Evolutionary conservation across 1,140 invertebrate species (phyloP), one percentile per base, ranked within the genome.

Genomic region (Idris sp.): DNA sequence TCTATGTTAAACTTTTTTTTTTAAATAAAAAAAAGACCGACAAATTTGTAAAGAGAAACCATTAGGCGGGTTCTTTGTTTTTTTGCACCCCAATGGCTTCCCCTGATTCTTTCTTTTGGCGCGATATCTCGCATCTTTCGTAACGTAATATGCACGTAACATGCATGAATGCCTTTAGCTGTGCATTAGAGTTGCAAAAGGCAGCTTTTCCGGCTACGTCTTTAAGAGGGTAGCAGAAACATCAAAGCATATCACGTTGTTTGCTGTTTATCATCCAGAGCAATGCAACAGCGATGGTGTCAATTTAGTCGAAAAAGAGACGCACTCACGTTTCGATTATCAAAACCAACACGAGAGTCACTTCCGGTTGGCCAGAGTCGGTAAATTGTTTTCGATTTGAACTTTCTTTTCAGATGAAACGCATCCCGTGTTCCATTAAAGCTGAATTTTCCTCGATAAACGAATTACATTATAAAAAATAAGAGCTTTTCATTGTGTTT

Each of bases 141-240:
- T 59, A 53, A 59, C 41, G 53, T 46, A 46, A 59, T 65, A 65
- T 62, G 28, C 40, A 38, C 35, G 46, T 40, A 64, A 26, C 54
- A 59, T 69, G 68, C 54, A 59, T 69, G 68, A 75, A 64, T 49
- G 58, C 30, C 25, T 73, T 65, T 73, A 62, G 59, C 61, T 72
- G 73, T 58, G 53, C 61, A 56, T 13, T 28, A 18, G 54, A 38
- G 59, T 62, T 56, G 31, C 31, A 16, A 72, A 59, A 72, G 43
- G 54, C 31, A 44, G 35, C 36, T 68, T 36, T 53, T 35, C 25
- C 64, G 35, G 67, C 46, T 73, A 65, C 65, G 62, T 72, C 68
- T 53, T 62, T 28, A 58, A 53, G 58, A 59, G 53, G 38, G 40
- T 68, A 43, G 44, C 44, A 41, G 38, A 30, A 69, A 75, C 68